Base-by-base conservation (phyloP, 2,113 vertebrate genomes). In the Aix galericulata region DNA sequence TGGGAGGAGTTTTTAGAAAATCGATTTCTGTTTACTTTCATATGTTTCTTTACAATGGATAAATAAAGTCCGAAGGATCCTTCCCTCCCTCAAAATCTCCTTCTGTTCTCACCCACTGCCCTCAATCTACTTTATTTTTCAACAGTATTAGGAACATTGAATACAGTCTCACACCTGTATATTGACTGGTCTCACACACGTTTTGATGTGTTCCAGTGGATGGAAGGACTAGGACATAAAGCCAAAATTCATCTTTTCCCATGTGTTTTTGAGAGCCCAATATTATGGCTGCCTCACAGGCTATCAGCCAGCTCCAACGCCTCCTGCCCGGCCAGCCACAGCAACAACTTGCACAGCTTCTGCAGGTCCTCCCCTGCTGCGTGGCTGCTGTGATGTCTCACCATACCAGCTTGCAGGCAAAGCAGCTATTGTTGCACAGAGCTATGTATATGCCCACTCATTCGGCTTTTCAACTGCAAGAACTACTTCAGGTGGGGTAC, bases 21-120 rank as follows among this genome's bases (percentile, higher is more conserved):
- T 29, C 23, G 73, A 90, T 94, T 95, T 76, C 46, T 95, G 90
- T 93, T 94, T 96, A 94, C 77, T 90, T 88, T 94, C 58, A 77
- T 67, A 71, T 23, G 31, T 80, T 89, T 86, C 91, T 95, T 94
- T 77, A 81, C 88, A 90, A 76, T 31, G 56, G 82, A 95, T 64
- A 95, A 87, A 95, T 84, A 91, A 86, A 74, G 20, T 20, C 68
- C 55, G 58, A 73, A 69, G 71, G 26, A 82, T 36, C 38, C 78
- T 88, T 34, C 78, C 89, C 81, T 94, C 89, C 93, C 86, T 95
- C 84, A 87, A 91, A 87, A 94, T 89, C 67, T 62, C 84, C 55
- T 86, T 58, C 73, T 83, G 46, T 75, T 93, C 93, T 80, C 44
- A 67, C 15, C 83, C 59, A 40, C 50, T 83, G 82, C 56, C 86